Conservation (phyloP, 2,888 invertebrate species). For the Apamea crenata region DNA sequence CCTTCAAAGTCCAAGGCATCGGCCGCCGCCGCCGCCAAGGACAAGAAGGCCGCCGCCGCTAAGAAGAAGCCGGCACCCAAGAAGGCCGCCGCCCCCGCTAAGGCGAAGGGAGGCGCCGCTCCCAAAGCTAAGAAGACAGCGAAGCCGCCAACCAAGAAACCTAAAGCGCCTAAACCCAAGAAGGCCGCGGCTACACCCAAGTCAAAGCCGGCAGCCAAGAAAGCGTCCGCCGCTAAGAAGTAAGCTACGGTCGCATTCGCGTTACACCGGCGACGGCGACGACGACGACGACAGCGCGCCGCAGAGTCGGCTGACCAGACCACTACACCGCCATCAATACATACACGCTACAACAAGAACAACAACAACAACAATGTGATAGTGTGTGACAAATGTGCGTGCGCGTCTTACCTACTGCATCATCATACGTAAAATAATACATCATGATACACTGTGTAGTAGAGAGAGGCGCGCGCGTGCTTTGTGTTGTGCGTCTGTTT, state of each 20-base stretch:
- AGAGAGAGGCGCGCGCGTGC: not conserved
- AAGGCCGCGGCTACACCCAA: slow-evolving; percentile 70
- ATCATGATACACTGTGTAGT: too few relatives aligned
- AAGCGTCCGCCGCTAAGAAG: slow-evolving; percentile 64
- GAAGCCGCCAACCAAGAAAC: slow-evolving; percentile 79
- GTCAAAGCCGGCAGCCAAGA: slow-evolving; percentile 66
- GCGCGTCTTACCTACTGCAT: not conserved
- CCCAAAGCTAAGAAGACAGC: slow-evolving; percentile 71
- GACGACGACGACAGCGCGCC: slow-evolving; percentile 2
- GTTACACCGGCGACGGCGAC: slow-evolving; percentile 18
- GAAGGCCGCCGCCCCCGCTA: slow-evolving; percentile 60
- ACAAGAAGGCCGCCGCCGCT: slow-evolving; percentile 71
- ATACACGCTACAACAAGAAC: not conserved
- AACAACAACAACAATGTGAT: too few relatives aligned
- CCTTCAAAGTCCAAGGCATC: slow-evolving; percentile 59
- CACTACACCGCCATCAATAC: too few relatives aligned
- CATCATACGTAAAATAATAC: too few relatives aligned
- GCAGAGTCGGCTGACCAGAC: slow-evolving; percentile 78
- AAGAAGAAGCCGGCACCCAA: slow-evolving; percentile 71
- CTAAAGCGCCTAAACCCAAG: slow-evolving; percentile 81
- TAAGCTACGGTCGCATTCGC: slow-evolving; percentile 29
- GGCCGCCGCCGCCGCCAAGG: slow-evolving; percentile 59
- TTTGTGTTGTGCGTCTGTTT: too few relatives aligned
- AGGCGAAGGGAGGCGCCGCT: slow-evolving; percentile 67
- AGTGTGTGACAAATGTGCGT: slow-evolving; percentile 3